Base-by-base conservation (phyloP, 2,888 invertebrate genomes). In the Hypercompe scribonia region DNA sequence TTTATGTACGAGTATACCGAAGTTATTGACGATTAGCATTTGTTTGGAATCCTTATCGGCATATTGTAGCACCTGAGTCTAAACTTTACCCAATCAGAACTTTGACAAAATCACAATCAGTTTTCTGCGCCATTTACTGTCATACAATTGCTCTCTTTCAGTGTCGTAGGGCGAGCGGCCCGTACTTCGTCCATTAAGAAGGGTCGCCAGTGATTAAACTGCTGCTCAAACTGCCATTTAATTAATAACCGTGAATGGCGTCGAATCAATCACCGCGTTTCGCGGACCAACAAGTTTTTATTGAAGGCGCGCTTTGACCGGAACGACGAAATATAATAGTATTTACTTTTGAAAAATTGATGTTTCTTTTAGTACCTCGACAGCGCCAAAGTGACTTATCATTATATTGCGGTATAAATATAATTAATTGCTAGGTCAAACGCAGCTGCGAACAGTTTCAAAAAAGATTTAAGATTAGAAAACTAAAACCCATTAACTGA, bases 181-280 rank as follows among this genome's bases (percentile, higher is more conserved):
- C 42, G 28, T 74, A 78, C 71, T 78, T 78, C 61, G 42, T 10
- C 75, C 74, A 75, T 75, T 78, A 78, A 39, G 68, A 58, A 71
- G 65, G 72, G 69, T 54, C 65, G 61, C 33, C 72, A 68, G 72
- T 74, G 80, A 77, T 77, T 77, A 78, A 75, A 81, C 71, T 80
- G 73, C 71, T 68, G 72, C 75, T 78, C 71, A 46, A 80, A 76
- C 68, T 82, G 78, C 78, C 80, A 72, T 72, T 75, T 75, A 68
- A 82, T 80, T 75, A 77, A 80, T 80, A 77, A 79, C 33, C 69
- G 65, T 70, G 69, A 77, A 76, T 74, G 77, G 66, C 50, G 65
- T 39, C 46, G 68, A 79, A 82, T 83, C 77, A 82, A 83, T 82
- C 79, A 79, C 75, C 8, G n/a, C 54, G 71, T 71, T 74, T 69